Evolutionary conservation across 2,113 vertebrate species (phyloP).

Genomic region (Neolamprologus ventralis): DNA sequence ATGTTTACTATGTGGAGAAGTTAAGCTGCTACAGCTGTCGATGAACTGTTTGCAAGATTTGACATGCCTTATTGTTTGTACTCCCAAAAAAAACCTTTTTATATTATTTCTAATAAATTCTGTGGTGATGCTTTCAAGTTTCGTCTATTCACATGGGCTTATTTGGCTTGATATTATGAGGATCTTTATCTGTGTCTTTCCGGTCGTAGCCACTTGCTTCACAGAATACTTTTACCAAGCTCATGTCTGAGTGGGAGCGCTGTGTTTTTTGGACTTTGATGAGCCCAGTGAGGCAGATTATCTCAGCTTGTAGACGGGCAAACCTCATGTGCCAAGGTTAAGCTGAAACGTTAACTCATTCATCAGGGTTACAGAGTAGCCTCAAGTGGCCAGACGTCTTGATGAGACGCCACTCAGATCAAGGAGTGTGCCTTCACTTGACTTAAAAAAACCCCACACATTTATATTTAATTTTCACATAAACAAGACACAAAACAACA

Average conservation of each 20-base stretch:
- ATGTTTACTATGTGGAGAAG: not conserved
- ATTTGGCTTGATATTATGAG: not conserved
- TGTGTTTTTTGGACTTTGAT: not conserved
- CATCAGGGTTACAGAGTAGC: constrained; percentile 24
- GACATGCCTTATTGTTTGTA: not conserved
- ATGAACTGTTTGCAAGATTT: not conserved
- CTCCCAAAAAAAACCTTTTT: not conserved
- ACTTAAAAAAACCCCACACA: fast-evolving
- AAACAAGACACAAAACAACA: not conserved
- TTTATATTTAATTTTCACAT: not conserved
- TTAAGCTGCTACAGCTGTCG: not conserved
- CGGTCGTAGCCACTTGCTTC: not conserved
- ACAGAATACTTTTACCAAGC: not conserved
- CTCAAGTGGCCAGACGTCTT: constrained; percentile 9
- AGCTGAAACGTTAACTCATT: constrained; percentile 42
- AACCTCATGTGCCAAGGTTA: constrained; percentile 17
- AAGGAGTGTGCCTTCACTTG: not conserved
- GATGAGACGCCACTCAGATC: not conserved
- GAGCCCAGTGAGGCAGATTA: not conserved
- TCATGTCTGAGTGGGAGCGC: not conserved
- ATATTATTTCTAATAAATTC: not conserved
- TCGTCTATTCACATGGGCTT: not conserved
- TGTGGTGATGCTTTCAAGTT: not conserved
- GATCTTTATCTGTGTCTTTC: not conserved
- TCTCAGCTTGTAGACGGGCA: not conserved